Evolutionary conservation across 2,113 vertebrate species (phyloP).

Genomic region (Lichenostomus cassidix): DNA sequence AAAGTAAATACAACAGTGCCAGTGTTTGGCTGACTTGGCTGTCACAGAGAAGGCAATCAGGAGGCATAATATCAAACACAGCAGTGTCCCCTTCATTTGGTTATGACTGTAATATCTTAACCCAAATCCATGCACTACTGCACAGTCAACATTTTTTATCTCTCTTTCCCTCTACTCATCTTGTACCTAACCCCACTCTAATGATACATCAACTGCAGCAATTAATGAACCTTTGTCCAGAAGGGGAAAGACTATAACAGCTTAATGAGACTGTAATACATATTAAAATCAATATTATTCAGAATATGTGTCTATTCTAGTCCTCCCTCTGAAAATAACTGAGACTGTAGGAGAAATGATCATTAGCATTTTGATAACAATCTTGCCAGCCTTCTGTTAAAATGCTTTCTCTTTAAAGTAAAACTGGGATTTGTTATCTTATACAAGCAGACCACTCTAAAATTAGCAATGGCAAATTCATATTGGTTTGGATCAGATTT

Average conservation of each 20-base stretch:
- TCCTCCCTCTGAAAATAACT: slow-evolving; percentile 51
- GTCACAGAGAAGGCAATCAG: neutral
- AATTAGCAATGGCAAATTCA: neutral
- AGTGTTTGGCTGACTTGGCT: neutral
- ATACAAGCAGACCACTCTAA: slow-evolving; percentile 35
- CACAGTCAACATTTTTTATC: neutral
- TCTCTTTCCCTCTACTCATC: neutral
- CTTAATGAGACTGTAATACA: slow-evolving; percentile 51
- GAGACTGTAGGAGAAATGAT: slow-evolving; percentile 21
- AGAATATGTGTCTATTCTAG: slow-evolving; percentile 49
- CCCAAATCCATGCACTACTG: neutral
- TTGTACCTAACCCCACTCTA: neutral
- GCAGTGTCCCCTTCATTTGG: neutral
- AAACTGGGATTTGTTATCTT: slow-evolving; percentile 45
- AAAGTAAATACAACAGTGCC: neutral
- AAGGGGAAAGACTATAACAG: slow-evolving; percentile 31
- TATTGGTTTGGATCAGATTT: slow-evolving; percentile 4
- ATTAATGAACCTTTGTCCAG: slow-evolving; percentile 45
- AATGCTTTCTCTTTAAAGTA: slow-evolving; percentile 36
- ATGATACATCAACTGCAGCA: neutral
- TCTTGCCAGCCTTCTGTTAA: slow-evolving; percentile 49
- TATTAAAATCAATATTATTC: slow-evolving; percentile 60
- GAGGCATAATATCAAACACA: neutral
- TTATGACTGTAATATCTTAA: neutral
- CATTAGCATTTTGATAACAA: slow-evolving; percentile 64